Percentiles rank a stretch among this genome's conserved stretches.
phyloP scores from a whole-genome alignment of 2,888 invertebrate genomes.

The Leptodirus hochenwartii region DNA sequence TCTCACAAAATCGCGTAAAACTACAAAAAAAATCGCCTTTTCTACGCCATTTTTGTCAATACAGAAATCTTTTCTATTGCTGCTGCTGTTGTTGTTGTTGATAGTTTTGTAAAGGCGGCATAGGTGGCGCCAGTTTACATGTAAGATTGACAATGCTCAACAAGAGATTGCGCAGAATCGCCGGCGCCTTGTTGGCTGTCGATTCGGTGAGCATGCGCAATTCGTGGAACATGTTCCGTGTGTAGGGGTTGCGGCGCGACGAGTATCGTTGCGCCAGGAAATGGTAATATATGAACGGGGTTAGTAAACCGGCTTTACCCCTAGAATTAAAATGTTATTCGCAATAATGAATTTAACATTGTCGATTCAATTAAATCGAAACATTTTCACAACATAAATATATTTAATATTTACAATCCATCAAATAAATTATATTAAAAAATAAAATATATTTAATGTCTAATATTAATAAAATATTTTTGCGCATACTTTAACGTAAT shows the following conservation, averaged over 20 bases:
- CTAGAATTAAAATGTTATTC: constrained; percentile 47
- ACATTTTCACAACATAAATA: too few relatives aligned
- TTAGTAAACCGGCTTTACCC: constrained; percentile 75
- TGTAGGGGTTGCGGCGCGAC: constrained; percentile 91
- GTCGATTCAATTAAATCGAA: too few relatives aligned
- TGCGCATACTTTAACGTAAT: too few relatives aligned
- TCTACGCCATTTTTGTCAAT: too few relatives aligned
- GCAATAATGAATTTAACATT: too few relatives aligned
- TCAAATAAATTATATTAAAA: not conserved
- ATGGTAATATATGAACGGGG: constrained; percentile 94
- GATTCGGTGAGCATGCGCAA: constrained; percentile 54
- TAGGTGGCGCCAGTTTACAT: constrained; percentile 63
- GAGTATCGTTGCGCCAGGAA: constrained; percentile 84
- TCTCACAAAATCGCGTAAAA: too few relatives aligned
- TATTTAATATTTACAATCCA: constrained; percentile 1
- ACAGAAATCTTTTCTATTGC: too few relatives aligned
- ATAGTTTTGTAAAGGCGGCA: too few relatives aligned
- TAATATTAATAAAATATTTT: too few relatives aligned
- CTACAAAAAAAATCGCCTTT: too few relatives aligned
- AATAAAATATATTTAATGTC: too few relatives aligned
- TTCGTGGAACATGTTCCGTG: constrained; percentile 82
- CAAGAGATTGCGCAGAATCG: constrained; percentile 38
- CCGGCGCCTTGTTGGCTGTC: constrained; percentile 51
- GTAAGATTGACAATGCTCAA: constrained; percentile 46
- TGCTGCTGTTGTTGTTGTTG: too few relatives aligned